These are phyloP conservation scores for Pao palembangensis DNA, from an alignment of 2,113 vertebrate species.

Conservation along the genomic window DNA sequence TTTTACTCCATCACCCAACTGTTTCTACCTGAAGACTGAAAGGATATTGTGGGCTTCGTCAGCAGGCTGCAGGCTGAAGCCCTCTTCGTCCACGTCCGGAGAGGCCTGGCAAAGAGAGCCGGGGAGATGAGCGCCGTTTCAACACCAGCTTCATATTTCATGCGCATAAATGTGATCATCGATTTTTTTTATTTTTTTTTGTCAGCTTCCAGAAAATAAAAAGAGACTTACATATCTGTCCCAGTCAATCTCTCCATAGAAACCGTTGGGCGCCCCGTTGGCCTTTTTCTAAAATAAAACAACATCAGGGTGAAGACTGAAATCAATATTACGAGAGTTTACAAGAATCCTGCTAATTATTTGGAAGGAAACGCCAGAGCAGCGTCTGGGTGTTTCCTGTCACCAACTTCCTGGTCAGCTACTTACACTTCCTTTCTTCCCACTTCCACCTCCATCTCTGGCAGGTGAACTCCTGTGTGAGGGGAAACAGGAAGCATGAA, in stretches of 20 bases:
- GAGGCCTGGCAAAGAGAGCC: slow-evolving; percentile 78
- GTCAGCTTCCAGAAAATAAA: slow-evolving; percentile 1
- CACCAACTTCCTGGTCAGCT: not conserved
- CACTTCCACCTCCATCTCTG: slow-evolving; percentile 91
- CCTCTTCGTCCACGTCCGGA: slow-evolving; percentile 94
- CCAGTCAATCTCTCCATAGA: slow-evolving; percentile 98
- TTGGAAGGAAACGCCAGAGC: not conserved
- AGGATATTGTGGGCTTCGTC: slow-evolving; percentile 95
- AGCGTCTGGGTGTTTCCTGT: no score
- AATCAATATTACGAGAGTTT: not conserved
- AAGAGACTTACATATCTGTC: slow-evolving; percentile 92
- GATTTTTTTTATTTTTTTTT: no score
- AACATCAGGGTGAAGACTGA: not conserved
- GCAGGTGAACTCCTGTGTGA: slow-evolving; percentile 88
- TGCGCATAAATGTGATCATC: not conserved
- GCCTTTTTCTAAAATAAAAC: slow-evolving; percentile 83
- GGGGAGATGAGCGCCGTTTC: not conserved
- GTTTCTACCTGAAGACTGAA: slow-evolving; percentile 25
- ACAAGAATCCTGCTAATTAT: not conserved
- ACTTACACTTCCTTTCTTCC: slow-evolving; percentile 60
- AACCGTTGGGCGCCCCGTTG: slow-evolving; percentile 95
- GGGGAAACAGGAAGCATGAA: slow-evolving; percentile 11
- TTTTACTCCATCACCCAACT: no score
- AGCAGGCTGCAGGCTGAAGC: slow-evolving; percentile 91
- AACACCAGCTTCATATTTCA: slow-evolving; percentile 23